Base-by-base conservation (phyloP, 2,797 vertebrate genomes). In the Brachyalestes nurse region DNA sequence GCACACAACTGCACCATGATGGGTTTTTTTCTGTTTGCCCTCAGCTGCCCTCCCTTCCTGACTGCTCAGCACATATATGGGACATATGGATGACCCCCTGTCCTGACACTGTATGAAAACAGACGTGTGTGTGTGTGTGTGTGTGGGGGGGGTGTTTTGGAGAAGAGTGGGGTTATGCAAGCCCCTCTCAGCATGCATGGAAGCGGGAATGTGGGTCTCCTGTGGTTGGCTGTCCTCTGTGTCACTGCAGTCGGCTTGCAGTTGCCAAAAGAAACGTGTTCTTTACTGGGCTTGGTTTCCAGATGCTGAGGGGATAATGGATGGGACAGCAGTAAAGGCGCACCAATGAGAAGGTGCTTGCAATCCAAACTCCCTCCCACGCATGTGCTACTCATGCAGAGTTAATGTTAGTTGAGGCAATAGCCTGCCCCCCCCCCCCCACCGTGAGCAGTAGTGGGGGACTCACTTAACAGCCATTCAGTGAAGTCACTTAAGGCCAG, bases 181-280 rank as follows among this genome's bases (percentile, higher is more conserved):
- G 87, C 87, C 81, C 75, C 86, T 90, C 86, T 90, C 89, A 85
- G 90, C 84, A 87, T 88, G 89, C 87, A 86, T 89, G 85, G 90
- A 88, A 87, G 89, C 90, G 79, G 67, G 72, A 66, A 57, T 89
- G 89, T 92, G 91, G 87, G 89, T 88, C 91, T 94, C 89, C 90
- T 92, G 91, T 88, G 90, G 92, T 93, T 89, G 88, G 91, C 91
- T 94, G 92, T 94, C 92, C 90, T 89, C 89, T 88, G 87, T 92
- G 91, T 93, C 93, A 91, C 91, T 89, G 90, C 87, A 87, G 88
- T 90, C 88, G 86, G 89, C 91, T 91, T 87, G 86, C 87, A 87
- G 85, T 89, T 88, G 92, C 92, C 91, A 93, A 91, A 84, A 90
- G 89, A 93, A 93, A 91, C 85, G 89, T 93, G 90, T 91, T 92